Percentiles rank a stretch among this genome's conserved stretches.
phyloP scores from a whole-genome alignment of 1,140 invertebrate genomes.

The Tribolium madens region DNA sequence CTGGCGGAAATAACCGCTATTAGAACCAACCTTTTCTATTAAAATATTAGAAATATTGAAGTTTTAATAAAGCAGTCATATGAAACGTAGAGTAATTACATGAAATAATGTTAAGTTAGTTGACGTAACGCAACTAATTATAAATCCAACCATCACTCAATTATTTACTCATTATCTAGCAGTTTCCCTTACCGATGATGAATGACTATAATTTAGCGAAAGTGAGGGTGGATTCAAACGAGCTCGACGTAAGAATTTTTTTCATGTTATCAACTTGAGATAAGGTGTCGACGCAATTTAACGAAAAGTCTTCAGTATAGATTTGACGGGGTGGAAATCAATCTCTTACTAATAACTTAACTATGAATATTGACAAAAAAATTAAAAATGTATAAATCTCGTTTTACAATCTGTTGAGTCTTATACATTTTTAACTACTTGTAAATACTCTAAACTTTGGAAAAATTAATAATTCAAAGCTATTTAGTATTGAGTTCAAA shows the following conservation, averaged over 20 bases:
- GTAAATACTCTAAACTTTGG: too few species aligned
- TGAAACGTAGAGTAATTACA: not conserved
- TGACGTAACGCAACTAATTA: not conserved
- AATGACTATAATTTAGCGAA: constrained; percentile 25
- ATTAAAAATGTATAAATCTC: too few species aligned
- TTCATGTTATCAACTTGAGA: constrained; percentile 4
- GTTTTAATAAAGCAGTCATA: too few species aligned
- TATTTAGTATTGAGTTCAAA: too few species aligned
- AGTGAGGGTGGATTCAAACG: constrained; percentile 9
- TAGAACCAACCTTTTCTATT: too few species aligned
- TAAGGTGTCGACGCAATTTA: constrained; percentile 10
- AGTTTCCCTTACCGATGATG: constrained; percentile 11
- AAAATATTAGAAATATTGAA: too few species aligned
- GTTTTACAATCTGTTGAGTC: too few species aligned
- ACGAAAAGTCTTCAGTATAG: not conserved
- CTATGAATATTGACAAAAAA: not conserved
- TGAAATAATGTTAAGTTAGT: not conserved
- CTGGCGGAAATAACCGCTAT: too few species aligned
- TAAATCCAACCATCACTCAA: constrained; percentile 7
- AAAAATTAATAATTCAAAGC: too few species aligned
- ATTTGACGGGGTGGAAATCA: not conserved
- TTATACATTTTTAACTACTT: too few species aligned
- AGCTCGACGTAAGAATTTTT: not conserved
- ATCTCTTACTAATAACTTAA: constrained; percentile 14
- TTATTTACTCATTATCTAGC: constrained; percentile 15